Conservation (phyloP, 2,113 vertebrate genomes). For the Sakesphorus luctuosus region DNA sequence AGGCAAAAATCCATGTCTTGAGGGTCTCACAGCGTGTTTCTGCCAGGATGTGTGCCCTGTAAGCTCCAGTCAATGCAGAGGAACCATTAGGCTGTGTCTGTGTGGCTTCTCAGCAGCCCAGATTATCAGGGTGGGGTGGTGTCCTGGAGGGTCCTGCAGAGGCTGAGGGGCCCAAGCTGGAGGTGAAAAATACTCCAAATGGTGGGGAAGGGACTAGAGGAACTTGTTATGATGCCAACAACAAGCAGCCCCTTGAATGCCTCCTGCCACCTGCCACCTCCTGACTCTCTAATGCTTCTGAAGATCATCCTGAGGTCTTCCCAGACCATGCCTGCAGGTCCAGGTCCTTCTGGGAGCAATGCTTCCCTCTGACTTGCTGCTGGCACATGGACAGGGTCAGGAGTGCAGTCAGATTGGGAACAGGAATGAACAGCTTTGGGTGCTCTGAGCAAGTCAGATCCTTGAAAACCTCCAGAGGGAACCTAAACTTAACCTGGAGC, state of each 20-base stretch:
- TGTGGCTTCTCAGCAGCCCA: not conserved
- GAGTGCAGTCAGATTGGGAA: not conserved
- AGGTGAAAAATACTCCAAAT: not conserved
- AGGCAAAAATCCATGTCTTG: not conserved
- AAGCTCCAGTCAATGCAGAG: not conserved
- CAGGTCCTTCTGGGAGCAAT: not conserved
- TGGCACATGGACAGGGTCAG: not conserved
- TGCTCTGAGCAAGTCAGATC: not conserved
- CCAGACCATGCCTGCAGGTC: not conserved
- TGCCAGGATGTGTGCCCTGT: not conserved
- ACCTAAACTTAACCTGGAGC: not conserved
- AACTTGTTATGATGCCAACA: not conserved
- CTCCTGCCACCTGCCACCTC: not conserved
- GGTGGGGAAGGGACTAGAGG: not conserved
- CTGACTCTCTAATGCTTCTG: not conserved
- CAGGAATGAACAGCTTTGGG: not conserved
- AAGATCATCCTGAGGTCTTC: not conserved
- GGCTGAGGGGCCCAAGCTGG: not conserved
- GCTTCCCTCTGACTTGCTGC: not conserved
- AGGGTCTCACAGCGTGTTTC: not conserved
- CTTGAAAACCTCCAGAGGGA: not conserved
- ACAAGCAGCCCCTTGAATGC: not conserved
- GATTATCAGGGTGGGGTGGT: accelerated
- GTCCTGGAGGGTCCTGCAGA: not conserved
- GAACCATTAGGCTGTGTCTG: not conserved